Conservation (phyloP, 1,140 invertebrate species). For the Galendromus occidentalis region DNA sequence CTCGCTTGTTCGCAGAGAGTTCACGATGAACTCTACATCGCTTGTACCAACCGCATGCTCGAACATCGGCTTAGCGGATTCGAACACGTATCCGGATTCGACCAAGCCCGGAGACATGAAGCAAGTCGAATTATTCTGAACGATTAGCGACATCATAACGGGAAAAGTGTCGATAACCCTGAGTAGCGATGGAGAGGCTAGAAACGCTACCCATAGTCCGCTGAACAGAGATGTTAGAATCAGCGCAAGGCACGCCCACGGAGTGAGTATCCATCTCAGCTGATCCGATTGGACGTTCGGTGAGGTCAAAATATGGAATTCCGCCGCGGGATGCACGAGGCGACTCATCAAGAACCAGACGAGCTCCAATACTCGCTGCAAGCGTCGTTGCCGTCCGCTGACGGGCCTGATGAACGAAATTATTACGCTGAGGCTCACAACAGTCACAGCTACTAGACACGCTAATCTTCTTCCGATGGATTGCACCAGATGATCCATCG, state of each 20-base stretch:
- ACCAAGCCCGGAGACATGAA: not conserved
- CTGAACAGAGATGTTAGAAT: not conserved
- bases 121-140: not conserved
- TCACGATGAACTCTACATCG: not conserved
- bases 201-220: not conserved
- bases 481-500: not conserved
- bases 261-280: not conserved
- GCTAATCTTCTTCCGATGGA: not conserved
- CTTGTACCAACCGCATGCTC: not conserved
- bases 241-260: not conserved
- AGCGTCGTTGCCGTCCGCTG: not conserved
- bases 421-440: not conserved
- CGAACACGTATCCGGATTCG: not conserved
- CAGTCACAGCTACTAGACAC: not conserved
- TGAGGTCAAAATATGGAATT: not conserved
- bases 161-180: not conserved
- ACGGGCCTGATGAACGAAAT: not conserved
- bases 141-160: not conserved
- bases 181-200: not conserved
- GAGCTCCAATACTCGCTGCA: not conserved
- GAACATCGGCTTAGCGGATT: not conserved
- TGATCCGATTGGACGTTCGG: not conserved
- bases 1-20: not conserved
- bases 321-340: not conserved
- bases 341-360: not conserved